Conservation (phyloP, 1,140 invertebrate genomes). For the Antheraea pernyi region DNA sequence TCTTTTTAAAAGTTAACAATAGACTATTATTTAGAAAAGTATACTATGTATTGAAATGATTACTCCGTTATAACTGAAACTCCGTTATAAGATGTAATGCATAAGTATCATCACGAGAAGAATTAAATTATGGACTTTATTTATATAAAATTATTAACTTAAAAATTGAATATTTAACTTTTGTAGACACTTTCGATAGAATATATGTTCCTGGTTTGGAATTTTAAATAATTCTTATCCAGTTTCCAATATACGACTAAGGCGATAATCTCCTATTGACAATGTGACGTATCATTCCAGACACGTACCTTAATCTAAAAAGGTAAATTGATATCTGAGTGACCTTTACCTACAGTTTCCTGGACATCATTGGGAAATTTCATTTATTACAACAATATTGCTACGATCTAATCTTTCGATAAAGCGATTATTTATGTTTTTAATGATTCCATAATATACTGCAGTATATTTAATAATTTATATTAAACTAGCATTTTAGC, state of each 20-base stretch:
- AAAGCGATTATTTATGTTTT: neutral
- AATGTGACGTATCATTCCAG: neutral
- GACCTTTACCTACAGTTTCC: conserved; percentile 1
- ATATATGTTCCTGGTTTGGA: neutral
- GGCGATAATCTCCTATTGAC: neutral
- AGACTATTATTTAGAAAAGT: no score
- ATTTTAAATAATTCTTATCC: neutral
- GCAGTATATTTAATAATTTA: no score
- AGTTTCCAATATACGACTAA: neutral
- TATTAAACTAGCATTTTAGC: no score
- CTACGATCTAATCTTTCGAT: neutral
- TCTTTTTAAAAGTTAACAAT: no score
- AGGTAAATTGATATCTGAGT: neutral
- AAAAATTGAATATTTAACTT: neutral
- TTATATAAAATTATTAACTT: neutral
- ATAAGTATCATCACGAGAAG: neutral
- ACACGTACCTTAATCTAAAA: conserved; percentile 1
- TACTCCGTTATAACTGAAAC: no score
- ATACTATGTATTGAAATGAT: no score
- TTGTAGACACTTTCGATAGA: neutral
- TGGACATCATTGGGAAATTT: neutral
- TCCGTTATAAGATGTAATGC: no score
- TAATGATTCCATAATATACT: no score
- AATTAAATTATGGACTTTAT: neutral
- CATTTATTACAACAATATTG: neutral